phyloP scores from a whole-genome alignment of 2,888 invertebrate genomes.

The Pterostichus madidus region DNA sequence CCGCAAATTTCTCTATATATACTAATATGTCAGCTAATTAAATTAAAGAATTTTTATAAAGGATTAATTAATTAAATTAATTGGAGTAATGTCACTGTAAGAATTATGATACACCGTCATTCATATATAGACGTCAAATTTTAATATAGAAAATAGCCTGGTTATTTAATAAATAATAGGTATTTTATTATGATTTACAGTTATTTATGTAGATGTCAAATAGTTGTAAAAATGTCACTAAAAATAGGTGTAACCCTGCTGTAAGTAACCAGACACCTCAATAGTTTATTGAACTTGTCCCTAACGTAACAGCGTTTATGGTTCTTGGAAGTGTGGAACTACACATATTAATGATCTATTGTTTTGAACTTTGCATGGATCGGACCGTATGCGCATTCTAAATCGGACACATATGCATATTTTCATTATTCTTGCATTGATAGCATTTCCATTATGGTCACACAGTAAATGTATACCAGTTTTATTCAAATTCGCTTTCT shows the following conservation, averaged over 20 bases:
- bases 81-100: slow-evolving; percentile 7
- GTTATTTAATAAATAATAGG: no score
- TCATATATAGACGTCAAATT: background rate
- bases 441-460: background rate
- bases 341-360: slow-evolving; percentile 49
- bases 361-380: slow-evolving; percentile 41
- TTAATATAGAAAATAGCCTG: background rate
- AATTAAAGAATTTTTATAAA: slow-evolving; percentile 44
- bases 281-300: slow-evolving; percentile 43
- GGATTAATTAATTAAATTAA: slow-evolving; percentile 28
- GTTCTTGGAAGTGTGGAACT: slow-evolving; percentile 36
- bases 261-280: slow-evolving; percentile 28
- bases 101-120: background rate
- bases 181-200: no score
- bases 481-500: no score
- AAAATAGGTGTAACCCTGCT: slow-evolving; percentile 8
- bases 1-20: slow-evolving; percentile 34
- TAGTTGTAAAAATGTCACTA: slow-evolving; percentile 6
- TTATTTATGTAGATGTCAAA: background rate
- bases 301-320: slow-evolving; percentile 11
- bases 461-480: background rate
- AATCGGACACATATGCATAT: slow-evolving; percentile 12
- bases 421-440: background rate
- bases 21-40: slow-evolving; percentile 31
- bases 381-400: slow-evolving; percentile 24